phyloP scores from a whole-genome alignment of 2,113 vertebrate species.

The Nannobrachium achirus region DNA sequence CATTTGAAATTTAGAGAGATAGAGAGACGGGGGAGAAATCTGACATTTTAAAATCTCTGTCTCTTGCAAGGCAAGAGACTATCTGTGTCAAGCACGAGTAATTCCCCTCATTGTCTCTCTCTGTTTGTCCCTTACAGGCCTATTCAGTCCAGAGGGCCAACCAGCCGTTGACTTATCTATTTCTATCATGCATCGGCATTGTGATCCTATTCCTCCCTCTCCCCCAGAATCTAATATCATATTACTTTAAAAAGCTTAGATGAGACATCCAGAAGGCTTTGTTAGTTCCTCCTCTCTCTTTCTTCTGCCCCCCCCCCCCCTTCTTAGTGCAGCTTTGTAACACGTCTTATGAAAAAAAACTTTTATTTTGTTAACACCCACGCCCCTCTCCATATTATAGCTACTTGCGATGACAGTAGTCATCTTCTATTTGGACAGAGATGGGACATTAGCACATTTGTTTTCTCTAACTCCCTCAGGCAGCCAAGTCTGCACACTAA shows the following conservation, averaged over 20 bases:
- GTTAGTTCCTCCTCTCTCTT: not conserved
- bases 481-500: conserved; percentile 13
- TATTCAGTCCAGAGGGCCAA: too few relatives aligned
- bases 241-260: conserved; percentile 34
- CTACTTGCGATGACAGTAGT: conserved; percentile 19
- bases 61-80: too few relatives aligned
- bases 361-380: too few relatives aligned
- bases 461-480: conserved; percentile 6
- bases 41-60: too few relatives aligned
- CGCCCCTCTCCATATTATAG: conserved; percentile 20
- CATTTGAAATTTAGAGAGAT: too few relatives aligned
- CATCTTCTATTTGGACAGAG: conserved; percentile 9
- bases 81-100: too few relatives aligned
- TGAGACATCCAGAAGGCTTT: conserved; percentile 30
- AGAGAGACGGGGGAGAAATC: too few relatives aligned
- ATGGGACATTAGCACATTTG: conserved; percentile 27
- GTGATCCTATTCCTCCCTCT: not conserved
- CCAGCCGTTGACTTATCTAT: not conserved
- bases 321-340: conserved; percentile 24
- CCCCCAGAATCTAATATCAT: conserved; percentile 14
- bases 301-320: not conserved
- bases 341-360: conserved; percentile 20
- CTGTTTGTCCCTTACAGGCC: too few relatives aligned
- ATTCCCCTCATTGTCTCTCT: too few relatives aligned
- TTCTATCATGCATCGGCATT: conserved; percentile 6